Evolutionary conservation across 2,113 vertebrate species (phyloP), one percentile per base, ranked within the genome.

Genomic region (Brachyhypopomus gauderio): DNA sequence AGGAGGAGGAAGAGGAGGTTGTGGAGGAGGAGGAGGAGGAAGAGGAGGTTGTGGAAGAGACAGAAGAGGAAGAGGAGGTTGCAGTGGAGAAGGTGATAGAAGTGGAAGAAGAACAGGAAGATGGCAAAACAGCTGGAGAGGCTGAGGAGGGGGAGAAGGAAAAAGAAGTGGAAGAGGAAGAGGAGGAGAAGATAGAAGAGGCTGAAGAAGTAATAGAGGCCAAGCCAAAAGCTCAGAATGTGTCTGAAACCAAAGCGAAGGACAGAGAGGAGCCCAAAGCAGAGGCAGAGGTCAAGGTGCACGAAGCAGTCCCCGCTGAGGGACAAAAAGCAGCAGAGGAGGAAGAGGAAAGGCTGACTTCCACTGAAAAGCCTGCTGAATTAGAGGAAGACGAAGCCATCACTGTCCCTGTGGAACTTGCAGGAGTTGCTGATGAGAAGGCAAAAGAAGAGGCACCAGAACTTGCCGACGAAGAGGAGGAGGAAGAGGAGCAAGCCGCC

Each of bases 381-480:
- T 6, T 20, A 22, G 67, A 69, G 27, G 60, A 73, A 56, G 58
- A 77, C 17, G 38, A 30, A 22, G 52, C 45, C 23, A 22, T 52
- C 12, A 52, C 45, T 52, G 45, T 11, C 45, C 14, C 45, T 52
- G 45, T 52, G 45, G 60, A 80, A n/a, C 56, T 12, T 14, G 82
- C 9, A 23, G 72, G 66, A 27, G 64, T 59, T 62, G 64, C 48
- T 52, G 64, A 64, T 17, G 58, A 66, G 19, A 22, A 25, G 62
- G 27, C 45, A 25, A 82, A 76, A 20, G 41, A 59, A 45, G 41
- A 81, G 17, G 62, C 16, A 76, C 67, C 52, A 16, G 72, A 77
- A 85, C 62, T 59, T 48, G 63, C 23, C 25, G 77, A 75, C 25
- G 66, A 72, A 27, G 75, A 55, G 22, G 23, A 6, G n/a, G 75